These are phyloP conservation scores for Climacteris rufus DNA, from an alignment of 2,113 vertebrate species.

Conservation along the genomic window DNA sequence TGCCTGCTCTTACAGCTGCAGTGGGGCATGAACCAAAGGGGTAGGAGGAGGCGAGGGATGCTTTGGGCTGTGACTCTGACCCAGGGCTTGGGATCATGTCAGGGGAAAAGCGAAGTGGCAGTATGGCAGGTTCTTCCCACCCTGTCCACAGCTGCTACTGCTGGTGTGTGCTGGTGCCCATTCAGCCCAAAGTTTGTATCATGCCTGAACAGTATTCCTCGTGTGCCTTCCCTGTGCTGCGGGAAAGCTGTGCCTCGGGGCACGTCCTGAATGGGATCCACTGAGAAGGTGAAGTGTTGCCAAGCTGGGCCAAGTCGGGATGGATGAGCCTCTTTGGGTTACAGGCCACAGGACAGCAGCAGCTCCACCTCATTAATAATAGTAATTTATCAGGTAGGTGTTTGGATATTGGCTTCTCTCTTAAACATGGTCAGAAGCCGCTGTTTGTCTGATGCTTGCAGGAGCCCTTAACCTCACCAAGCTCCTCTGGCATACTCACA, in stretches of 20 bases:
- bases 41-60: fast-evolving
- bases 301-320: fast-evolving
- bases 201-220: background rate
- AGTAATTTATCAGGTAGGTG: background rate
- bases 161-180: background rate
- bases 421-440: background rate
- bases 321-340: background rate
- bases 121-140: background rate
- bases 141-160: background rate
- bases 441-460: background rate
- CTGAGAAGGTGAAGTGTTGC: background rate
- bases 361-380: background rate
- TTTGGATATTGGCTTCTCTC: background rate
- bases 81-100: background rate
- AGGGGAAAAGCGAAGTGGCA: background rate
- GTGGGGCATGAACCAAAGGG: background rate
- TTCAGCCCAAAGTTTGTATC: background rate
- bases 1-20: background rate
- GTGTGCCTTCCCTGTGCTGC: fast-evolving
- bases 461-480: background rate
- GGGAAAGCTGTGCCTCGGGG: background rate
- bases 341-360: fast-evolving
- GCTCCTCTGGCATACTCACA: background rate
- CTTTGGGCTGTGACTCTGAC: background rate
- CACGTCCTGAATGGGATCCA: fast-evolving